Evolutionary conservation across 2,888 invertebrate genomes (phyloP), one percentile per base, ranked within the genome.

Genomic region (Allophyes oxyacanthae): DNA sequence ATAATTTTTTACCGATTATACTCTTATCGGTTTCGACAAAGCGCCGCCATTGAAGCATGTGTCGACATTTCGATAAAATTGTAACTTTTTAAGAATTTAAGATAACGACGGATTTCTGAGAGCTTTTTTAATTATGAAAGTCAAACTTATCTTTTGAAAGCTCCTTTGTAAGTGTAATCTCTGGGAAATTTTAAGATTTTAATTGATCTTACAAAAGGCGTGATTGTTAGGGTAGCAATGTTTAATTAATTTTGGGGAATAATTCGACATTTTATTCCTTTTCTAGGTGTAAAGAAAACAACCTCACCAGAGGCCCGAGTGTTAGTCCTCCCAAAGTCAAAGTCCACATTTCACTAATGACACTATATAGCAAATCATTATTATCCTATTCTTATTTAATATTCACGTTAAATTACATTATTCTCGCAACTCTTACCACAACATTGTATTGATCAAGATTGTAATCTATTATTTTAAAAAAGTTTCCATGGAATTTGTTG

Each of bases 11-110:
- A 75, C 75, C 75, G 75, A 64, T 54, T 25, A 72, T 63, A 72
- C 20, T 50, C 52, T 73, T 74, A 78, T 77, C 74, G 78, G 76
- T 80, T 78, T 79, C 76, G 75, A 75, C 84, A 85, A 88, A 88
- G 83, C 68, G 82, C 82, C 86, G 85, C 82, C 84, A 51, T 10
- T 60, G 51, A 49, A 66, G 64, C 82, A 85, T 79, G 85, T 89
- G 89, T 88, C 83, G 82, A 83, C 71, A 71, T 59, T 62, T 79
- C 82, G 88, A 89, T 89, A 88, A 90, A 86, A 77, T 56, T 81
- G 79, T 76, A 70, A 81, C 82, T 75, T 75, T 76, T 77, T 73
- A 78, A 75, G 77, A 73, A 54, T 72, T 61, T 50, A 41, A 75
- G 77, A 77, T 74, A 63, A 51, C 43, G 40, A 42, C 36, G 51